Conservation (phyloP, 1,140 invertebrate species). For the Oedothorax gibbosus region DNA sequence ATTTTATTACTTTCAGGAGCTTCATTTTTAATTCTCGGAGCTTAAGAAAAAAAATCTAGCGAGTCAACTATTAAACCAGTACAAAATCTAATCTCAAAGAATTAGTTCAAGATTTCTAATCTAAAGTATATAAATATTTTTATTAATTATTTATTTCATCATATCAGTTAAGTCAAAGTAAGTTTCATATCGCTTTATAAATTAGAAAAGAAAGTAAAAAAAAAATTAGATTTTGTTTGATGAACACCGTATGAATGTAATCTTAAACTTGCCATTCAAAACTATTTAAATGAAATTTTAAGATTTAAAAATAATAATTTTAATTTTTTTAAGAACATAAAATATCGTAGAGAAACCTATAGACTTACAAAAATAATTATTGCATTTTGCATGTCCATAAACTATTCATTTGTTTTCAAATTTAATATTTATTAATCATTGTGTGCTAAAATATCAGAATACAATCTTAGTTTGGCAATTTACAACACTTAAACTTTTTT, state of each 20-base stretch:
- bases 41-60: constrained; percentile 13
- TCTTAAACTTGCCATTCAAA: background rate
- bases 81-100: background rate
- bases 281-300: background rate
- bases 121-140: background rate
- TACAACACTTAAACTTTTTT: too few species aligned
- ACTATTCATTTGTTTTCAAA: too few species aligned
- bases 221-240: background rate
- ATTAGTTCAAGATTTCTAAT: background rate
- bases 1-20: constrained; percentile 36
- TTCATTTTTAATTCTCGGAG: constrained; percentile 44
- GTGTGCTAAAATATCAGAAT: too few species aligned
- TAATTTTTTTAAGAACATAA: too few species aligned
- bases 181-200: too few species aligned
- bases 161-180: background rate
- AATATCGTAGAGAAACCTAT: too few species aligned
- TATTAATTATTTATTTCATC: background rate
- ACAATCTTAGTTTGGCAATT: too few species aligned
- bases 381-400: background rate
- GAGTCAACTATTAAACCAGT: constrained; percentile 4
- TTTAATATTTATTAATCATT: too few species aligned
- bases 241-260: too few species aligned
- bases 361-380: too few species aligned
- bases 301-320: too few species aligned
- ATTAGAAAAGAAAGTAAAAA: background rate